Base-by-base conservation (phyloP, 2,888 invertebrate genomes). In the Drosophila melanosoma region DNA sequence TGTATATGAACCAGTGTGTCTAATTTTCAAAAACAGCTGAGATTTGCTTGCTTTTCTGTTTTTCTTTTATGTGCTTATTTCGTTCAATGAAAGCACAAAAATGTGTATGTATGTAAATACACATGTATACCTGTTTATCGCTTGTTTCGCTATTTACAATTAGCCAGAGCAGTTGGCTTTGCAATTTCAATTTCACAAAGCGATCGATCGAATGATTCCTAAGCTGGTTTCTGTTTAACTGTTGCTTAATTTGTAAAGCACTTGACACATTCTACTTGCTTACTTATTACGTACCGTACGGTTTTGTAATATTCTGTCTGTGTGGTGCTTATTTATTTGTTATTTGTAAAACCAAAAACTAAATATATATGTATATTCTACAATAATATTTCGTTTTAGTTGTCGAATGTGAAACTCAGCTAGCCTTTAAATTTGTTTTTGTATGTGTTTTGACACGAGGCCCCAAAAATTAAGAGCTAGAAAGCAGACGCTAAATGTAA, bases 11-110 rank as follows among this genome's bases (percentile, higher is more conserved):
- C 17, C 38, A 49, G 36, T 67, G 40, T 49, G 20, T 23, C 51
- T 69, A 49, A 64, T 69, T 60, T 52, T 23, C 26, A n/a, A 40
- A 73, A 74, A 65, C 69, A 64, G 69, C 74, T 65, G 74, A 61
- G 49, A 36, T 49, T 36, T 57, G 33, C 60, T 64, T 69, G 49
- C 6, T 74, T n/a, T 33, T 33, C 10, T 20, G 20, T 29, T 29
- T 4, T 10, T 32, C 10, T 57, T 57, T 57, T 40, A 20, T 8
- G n/a, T 54, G 1, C 15, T 8, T 60, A 35, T 51, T 54, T 6
- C 33, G 20, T 32, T 26, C 38, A 36, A 51, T 35, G 2, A 49
- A 36, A 33, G 20, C 52, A 32, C 45, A 23, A 17, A 36, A 61
- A 20, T 61, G 35, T 32, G 5, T 32, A 56, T 36, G n/a, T 58